Percentiles rank a stretch among this genome's conserved stretches.
Conservation (phyloP, 2,888 invertebrate species). For the Heliothis peltigera region DNA sequence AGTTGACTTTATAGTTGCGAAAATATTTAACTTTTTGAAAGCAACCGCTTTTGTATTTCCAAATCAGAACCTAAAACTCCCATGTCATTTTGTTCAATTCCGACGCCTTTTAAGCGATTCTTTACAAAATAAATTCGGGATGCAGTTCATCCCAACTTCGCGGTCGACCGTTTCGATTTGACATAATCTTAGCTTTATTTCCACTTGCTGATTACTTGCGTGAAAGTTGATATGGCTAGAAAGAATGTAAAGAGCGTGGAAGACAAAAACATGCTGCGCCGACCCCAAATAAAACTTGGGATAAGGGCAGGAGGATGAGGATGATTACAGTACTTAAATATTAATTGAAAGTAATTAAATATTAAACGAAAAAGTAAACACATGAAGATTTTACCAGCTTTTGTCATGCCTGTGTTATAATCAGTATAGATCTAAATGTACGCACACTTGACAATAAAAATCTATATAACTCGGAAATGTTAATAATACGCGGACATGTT, state of each 20-base stretch:
- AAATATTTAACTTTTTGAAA: background rate
- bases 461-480: slow-evolving; percentile 1
- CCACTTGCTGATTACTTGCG: no score
- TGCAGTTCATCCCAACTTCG: slow-evolving; percentile 5
- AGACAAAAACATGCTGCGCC: no score
- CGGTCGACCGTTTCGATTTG: slow-evolving; percentile 3
- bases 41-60: background rate
- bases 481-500: slow-evolving; percentile 17
- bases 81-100: background rate
- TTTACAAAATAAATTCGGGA: slow-evolving; percentile 5
- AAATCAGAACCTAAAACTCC: background rate
- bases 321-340: no score
- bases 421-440: background rate
- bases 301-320: no score
- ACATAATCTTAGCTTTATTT: background rate
- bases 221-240: no score
- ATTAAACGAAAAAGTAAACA: background rate
- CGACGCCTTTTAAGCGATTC: no score
- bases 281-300: no score
- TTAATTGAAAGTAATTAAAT: no score
- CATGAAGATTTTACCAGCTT: slow-evolving; percentile 4
- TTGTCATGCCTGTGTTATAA: background rate
- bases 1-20: background rate
- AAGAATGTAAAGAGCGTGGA: no score
- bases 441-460: background rate